A percentile compares a stretch with the other conserved stretches of the same genome.
These are phyloP conservation scores for Amblyornis subalaris DNA, from an alignment of 2,113 vertebrate genomes.

Conservation along the genomic window DNA sequence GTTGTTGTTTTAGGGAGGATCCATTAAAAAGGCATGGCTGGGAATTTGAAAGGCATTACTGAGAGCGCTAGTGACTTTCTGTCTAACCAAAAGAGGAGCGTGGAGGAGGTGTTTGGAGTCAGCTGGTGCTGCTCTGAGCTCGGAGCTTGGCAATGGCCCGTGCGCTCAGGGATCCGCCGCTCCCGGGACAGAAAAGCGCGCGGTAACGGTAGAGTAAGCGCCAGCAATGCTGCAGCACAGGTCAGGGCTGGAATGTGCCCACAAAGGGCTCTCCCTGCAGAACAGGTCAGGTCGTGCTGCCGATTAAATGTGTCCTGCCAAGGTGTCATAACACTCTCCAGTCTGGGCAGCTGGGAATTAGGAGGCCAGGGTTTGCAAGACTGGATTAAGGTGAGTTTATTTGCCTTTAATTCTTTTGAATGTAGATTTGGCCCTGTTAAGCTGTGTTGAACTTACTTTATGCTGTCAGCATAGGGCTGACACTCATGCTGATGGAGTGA, in stretches of 20 bases:
- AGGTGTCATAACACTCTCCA: not conserved
- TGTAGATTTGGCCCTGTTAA: not conserved
- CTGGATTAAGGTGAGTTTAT: not conserved
- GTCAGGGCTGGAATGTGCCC: not conserved
- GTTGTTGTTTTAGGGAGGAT: not conserved
- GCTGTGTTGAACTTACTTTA: not conserved
- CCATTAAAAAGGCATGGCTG: not conserved
- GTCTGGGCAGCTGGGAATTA: not conserved
- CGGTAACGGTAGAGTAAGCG: not conserved
- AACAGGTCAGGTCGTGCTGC: not conserved
- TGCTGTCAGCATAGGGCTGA: not conserved
- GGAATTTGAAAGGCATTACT: not conserved
- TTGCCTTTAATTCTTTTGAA: not conserved
- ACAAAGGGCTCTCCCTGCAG: not conserved
- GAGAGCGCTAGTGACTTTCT: not conserved
- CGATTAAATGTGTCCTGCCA: not conserved
- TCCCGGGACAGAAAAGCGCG: accelerated
- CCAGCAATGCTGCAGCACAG: not conserved
- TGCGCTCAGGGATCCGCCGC: accelerated
- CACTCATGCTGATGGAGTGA: not conserved
- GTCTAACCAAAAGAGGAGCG: accelerated
- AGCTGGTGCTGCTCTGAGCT: not conserved
- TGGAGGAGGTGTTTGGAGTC: not conserved
- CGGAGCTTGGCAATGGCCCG: accelerated
- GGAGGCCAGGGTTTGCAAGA: not conserved